A percentile compares a stretch with the other conserved stretches of the same genome.
These are phyloP conservation scores for Aurelia aurita complex sp. Pacific DNA, from an alignment of 30 jellyfish, hydroid and myxozoan species.

Conservation along the genomic window DNA sequence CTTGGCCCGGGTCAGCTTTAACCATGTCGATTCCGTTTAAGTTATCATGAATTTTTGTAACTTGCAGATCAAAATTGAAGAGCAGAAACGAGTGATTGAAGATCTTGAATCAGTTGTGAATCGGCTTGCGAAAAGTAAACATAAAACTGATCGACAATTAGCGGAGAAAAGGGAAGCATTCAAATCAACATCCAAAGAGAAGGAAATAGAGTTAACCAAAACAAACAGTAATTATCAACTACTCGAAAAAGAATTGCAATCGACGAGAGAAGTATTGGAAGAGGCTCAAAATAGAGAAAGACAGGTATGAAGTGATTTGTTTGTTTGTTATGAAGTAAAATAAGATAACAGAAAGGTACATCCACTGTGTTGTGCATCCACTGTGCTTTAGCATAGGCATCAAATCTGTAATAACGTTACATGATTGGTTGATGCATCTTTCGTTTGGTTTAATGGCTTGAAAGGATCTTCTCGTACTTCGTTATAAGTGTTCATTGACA, in stretches of 20 bases:
- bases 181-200: slow-evolving; percentile 30
- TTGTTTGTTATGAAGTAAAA: background rate
- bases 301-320: slow-evolving; percentile 43
- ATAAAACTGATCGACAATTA: slow-evolving; percentile 45
- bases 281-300: slow-evolving; percentile 61
- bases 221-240: slow-evolving; percentile 27
- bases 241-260: slow-evolving; percentile 48
- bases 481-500: too few relatives aligned
- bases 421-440: too few relatives aligned
- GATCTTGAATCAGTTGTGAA: slow-evolving; percentile 68
- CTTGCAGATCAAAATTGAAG: slow-evolving; percentile 47
- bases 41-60: background rate
- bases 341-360: background rate
- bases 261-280: slow-evolving; percentile 44
- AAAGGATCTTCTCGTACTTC: too few relatives aligned
- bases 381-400: too few relatives aligned
- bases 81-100: slow-evolving; percentile 52
- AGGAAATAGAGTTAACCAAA: slow-evolving; percentile 9
- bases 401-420: too few relatives aligned
- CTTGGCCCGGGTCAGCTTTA: too few relatives aligned
- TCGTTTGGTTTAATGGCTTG: too few relatives aligned
- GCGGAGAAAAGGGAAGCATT: slow-evolving; percentile 55
- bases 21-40: too few relatives aligned
- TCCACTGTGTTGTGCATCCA: background rate
- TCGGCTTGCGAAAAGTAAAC: slow-evolving; percentile 74